These are phyloP conservation scores for Petrocephalus microphthalmus DNA, from an alignment of 2,113 vertebrate genomes.

Conservation along the genomic window DNA sequence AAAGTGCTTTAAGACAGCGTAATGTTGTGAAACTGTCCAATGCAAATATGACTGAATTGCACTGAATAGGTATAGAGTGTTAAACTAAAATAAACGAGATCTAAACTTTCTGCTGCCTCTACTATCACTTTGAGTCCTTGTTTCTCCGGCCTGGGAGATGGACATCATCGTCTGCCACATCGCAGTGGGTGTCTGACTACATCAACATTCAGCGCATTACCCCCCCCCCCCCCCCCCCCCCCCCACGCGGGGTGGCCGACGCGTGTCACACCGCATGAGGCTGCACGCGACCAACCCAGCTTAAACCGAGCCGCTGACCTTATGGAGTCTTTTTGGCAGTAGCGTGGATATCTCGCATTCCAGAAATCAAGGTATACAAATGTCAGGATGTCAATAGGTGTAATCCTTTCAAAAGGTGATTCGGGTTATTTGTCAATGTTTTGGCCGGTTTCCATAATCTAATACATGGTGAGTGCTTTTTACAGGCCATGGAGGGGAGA, in stretches of 20 bases:
- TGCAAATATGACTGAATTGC: background rate
- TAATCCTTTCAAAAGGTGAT: constrained; percentile 64
- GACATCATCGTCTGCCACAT: background rate
- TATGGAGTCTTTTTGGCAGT: constrained; percentile 27
- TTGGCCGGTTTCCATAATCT: constrained; percentile 58
- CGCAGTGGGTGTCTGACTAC: background rate
- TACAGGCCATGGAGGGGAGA: constrained; percentile 44
- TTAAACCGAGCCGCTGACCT: background rate
- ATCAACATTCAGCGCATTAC: background rate
- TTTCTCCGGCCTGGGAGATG: background rate
- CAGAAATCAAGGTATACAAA: constrained; percentile 60
- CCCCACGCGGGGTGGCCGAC: background rate
- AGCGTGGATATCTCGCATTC: constrained; percentile 22
- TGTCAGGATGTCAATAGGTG: constrained; percentile 69
- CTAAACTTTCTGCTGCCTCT: background rate
- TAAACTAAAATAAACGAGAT: background rate
- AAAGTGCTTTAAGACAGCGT: background rate
- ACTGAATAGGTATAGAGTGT: background rate
- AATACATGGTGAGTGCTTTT: constrained; percentile 61
- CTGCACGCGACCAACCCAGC: background rate
- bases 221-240: background rate
- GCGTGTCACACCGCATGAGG: background rate
- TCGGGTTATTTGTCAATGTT: constrained; percentile 56
- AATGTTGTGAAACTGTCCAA: background rate
- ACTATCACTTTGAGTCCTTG: background rate